Percentiles rank a stretch among this genome's conserved stretches.
Conservation (phyloP, 1,140 invertebrate genomes). For the Lerema accius region DNA sequence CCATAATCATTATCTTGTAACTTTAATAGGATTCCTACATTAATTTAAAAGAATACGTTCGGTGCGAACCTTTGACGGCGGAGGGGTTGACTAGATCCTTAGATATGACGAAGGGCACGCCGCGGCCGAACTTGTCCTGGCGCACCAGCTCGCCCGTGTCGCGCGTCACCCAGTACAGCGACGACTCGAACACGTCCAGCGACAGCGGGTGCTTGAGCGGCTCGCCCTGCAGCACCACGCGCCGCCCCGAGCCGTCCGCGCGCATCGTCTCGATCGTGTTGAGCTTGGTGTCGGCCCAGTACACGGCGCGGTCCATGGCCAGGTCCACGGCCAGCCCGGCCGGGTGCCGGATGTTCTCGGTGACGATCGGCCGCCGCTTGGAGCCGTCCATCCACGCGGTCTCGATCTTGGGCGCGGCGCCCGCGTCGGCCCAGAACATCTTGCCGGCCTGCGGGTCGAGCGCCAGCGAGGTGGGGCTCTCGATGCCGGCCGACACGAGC, state of each 20-base stretch:
- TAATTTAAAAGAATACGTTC: too few relatives aligned
- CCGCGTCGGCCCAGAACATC: conserved; percentile 96
- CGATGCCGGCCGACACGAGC: conserved; percentile 87
- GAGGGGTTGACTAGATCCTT: conserved; percentile 92
- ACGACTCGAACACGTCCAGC: conserved; percentile 96
- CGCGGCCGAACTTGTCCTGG: conserved; percentile 98
- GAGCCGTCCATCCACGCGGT: conserved; percentile 98
- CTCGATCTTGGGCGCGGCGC: conserved; percentile 93
- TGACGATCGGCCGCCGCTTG: conserved; percentile 90
- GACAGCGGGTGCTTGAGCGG: conserved; percentile 91
- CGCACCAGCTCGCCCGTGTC: conserved; percentile 92
- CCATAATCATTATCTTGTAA: too few relatives aligned
- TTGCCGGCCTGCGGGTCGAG: conserved; percentile 93
- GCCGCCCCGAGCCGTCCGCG: conserved; percentile 91
- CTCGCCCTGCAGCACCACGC: conserved; percentile 88
- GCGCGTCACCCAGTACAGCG: conserved; percentile 94
- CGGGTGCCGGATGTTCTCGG: conserved; percentile 91
- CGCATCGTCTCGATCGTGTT: conserved; percentile 96
- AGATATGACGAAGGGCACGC: conserved; percentile 92
- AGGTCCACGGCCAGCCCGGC: conserved; percentile 95
- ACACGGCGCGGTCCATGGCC: conserved; percentile 93
- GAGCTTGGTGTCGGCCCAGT: conserved; percentile 97
- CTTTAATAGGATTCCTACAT: too few relatives aligned
- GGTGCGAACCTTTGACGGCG: conserved; percentile 88
- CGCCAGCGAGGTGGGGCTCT: conserved; percentile 92